Percentiles rank a stretch among this genome's conserved stretches.
Evolutionary conservation across 2,797 vertebrate genomes (phyloP).

Genomic region (Yasuhikotakia modesta): DNA sequence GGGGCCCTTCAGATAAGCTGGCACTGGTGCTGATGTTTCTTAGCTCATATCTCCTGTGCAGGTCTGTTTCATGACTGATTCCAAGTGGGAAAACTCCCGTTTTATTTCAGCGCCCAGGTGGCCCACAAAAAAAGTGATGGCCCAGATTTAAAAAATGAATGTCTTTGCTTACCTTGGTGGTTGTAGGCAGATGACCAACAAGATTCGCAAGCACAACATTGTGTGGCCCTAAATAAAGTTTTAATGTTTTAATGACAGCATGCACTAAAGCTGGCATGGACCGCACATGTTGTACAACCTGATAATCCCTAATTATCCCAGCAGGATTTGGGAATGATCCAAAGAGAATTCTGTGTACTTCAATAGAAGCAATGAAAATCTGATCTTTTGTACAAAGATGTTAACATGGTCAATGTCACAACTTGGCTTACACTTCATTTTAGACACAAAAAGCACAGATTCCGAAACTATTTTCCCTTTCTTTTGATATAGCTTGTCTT

Average conservation of each 20-base stretch:
- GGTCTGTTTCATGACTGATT: slow-evolving; percentile 48
- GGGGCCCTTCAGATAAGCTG: slow-evolving; percentile 52
- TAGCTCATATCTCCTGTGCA: slow-evolving; percentile 55
- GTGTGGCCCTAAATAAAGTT: too few relatives aligned
- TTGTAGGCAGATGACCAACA: background rate
- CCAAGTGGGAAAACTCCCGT: slow-evolving; percentile 29
- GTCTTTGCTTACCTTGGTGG: background rate
- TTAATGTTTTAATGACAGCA: background rate
- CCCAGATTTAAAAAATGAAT: background rate
- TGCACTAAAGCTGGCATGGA: background rate
- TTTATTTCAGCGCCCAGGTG: slow-evolving; percentile 18
- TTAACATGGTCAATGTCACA: too few relatives aligned
- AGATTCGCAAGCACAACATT: too few relatives aligned
- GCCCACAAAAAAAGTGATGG: slow-evolving; percentile 3
- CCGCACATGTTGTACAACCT: background rate
- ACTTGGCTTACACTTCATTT: too few relatives aligned
- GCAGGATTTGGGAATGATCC: background rate
- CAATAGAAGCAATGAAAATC: background rate
- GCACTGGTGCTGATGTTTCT: slow-evolving; percentile 61
- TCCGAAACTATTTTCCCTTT: too few relatives aligned
- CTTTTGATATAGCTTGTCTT: too few relatives aligned
- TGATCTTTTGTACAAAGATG: background rate
- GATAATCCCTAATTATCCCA: too few relatives aligned
- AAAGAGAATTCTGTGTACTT: background rate
- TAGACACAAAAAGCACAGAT: too few relatives aligned